Evolutionary conservation across 2,113 vertebrate species (phyloP).

Genomic region (Eublepharis macularius): DNA sequence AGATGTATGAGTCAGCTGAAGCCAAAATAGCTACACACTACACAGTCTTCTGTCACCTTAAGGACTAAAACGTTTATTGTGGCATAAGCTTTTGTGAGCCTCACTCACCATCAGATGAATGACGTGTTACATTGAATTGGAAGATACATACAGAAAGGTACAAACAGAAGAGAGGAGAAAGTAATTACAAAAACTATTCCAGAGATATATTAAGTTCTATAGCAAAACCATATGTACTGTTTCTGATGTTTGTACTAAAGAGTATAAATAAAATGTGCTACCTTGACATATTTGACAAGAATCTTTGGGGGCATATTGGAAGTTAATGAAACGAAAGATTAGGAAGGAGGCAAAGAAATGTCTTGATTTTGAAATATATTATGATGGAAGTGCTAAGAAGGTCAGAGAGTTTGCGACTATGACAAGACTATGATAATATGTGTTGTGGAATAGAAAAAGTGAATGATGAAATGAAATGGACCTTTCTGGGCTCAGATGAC

Average conservation of each 20-base stretch:
- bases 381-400: neutral
- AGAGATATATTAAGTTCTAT: neutral
- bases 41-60: too few relatives aligned
- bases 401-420: neutral
- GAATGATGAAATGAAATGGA: neutral
- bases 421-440: neutral
- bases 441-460: neutral
- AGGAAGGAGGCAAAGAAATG: neutral
- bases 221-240: conserved; percentile 6
- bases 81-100: too few relatives aligned
- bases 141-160: too few relatives aligned
- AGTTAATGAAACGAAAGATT: neutral
- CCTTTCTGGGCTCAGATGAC: neutral
- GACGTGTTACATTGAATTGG: too few relatives aligned
- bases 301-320: neutral
- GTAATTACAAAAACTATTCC: too few relatives aligned
- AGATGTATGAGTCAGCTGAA: too few relatives aligned
- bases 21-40: too few relatives aligned
- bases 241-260: conserved; percentile 27
- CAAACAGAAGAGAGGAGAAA: too few relatives aligned
- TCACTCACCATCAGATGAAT: too few relatives aligned
- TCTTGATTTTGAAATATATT: neutral
- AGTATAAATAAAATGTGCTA: neutral
- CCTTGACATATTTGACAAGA: neutral
- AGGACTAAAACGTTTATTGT: too few relatives aligned